phyloP scores from a whole-genome alignment of 1,140 invertebrate species.

The Caenorhabditis briggsae region DNA sequence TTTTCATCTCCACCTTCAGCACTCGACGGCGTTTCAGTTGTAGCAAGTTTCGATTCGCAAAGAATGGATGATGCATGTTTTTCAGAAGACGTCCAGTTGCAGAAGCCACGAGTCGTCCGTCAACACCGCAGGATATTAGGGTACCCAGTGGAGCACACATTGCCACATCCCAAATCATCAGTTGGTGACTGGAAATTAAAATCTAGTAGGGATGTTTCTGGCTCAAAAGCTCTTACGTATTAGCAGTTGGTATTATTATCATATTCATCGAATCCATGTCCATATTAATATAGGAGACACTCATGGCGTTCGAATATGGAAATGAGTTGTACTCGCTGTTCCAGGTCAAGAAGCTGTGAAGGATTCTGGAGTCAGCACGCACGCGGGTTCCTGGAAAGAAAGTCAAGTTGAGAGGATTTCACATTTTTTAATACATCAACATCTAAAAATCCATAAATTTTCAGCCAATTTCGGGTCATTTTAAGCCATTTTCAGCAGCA shows the following conservation, averaged over 20 bases:
- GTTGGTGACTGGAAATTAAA: slow-evolving; percentile 26
- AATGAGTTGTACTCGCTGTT: not conserved
- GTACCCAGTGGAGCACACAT: slow-evolving; percentile 32
- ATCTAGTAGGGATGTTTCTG: not conserved
- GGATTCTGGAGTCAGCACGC: not conserved
- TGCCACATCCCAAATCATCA: slow-evolving; percentile 31
- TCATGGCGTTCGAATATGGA: not conserved
- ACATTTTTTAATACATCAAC: no score
- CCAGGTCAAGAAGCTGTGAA: slow-evolving; percentile 1
- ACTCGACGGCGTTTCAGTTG: not conserved
- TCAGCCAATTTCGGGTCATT: no score
- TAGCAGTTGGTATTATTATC: not conserved
- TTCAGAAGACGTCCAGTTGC: slow-evolving; percentile 1
- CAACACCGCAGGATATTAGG: not conserved
- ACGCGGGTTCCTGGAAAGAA: not conserved
- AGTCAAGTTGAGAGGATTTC: no score
- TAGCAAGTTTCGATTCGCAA: slow-evolving; percentile 21
- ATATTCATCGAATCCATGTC: not conserved
- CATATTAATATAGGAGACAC: not conserved
- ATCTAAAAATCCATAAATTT: no score
- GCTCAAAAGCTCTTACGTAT: slow-evolving; percentile 9
- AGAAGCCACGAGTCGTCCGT: not conserved
- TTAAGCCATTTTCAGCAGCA: no score
- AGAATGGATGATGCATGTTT: not conserved
- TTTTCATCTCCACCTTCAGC: not conserved